Evolutionary conservation across 2,797 vertebrate genomes (phyloP).

Genomic region (Sebastes goodei): DNA sequence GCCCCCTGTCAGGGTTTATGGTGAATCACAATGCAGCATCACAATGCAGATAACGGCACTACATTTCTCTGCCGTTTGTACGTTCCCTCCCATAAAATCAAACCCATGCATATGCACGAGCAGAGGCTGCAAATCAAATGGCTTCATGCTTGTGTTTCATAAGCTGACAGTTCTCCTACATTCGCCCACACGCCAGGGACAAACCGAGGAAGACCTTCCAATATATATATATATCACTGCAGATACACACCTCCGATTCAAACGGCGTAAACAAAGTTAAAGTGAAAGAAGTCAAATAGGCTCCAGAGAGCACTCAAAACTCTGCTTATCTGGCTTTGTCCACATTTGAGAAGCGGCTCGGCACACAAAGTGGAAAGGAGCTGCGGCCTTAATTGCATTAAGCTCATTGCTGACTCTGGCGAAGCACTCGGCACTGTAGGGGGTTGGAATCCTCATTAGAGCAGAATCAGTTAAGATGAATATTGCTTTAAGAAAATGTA

Average conservation of each 20-base stretch:
- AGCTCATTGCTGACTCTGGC: conserved; percentile 60
- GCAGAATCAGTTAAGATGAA: conserved; percentile 65
- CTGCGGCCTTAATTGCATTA: conserved; percentile 63
- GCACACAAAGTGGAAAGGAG: conserved; percentile 33
- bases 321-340: conserved; percentile 43
- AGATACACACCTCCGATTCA: not conserved
- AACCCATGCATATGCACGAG: conserved; percentile 18
- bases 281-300: conserved; percentile 31
- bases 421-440: conserved; percentile 51
- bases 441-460: conserved; percentile 63
- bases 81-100: conserved; percentile 37
- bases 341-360: conserved; percentile 50
- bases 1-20: conserved; percentile 45
- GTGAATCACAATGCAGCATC: conserved; percentile 67
- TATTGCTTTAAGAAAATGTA: conserved; percentile 56
- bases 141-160: conserved; percentile 16
- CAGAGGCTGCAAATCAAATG: conserved; percentile 17
- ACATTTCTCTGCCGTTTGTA: conserved; percentile 23
- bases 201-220: conserved; percentile 9
- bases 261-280: conserved; percentile 9
- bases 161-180: conserved; percentile 17
- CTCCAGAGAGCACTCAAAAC: conserved; percentile 4
- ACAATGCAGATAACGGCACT: conserved; percentile 63
- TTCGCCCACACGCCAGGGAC: not conserved
- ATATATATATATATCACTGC: not conserved